These are phyloP conservation scores for Antedon mediterranea DNA, from an alignment of 53 echinoderm and acorn worm species.

Conservation along the genomic window DNA sequence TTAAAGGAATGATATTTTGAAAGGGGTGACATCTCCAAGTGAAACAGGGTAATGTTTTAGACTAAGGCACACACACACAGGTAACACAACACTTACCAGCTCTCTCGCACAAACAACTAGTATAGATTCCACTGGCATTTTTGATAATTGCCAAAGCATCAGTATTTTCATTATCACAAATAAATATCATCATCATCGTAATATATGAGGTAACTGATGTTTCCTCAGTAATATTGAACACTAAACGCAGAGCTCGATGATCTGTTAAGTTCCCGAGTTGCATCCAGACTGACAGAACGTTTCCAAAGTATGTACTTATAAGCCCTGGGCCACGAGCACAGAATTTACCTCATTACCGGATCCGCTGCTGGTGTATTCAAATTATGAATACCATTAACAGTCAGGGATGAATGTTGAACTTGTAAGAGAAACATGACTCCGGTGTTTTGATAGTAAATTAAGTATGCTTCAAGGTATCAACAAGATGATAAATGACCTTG, in stretches of 20 bases:
- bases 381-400: background rate
- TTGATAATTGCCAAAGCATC: background rate
- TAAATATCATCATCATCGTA: background rate
- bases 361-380: background rate
- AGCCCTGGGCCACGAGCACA: background rate
- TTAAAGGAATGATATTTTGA: no score
- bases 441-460: background rate
- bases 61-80: background rate
- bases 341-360: background rate
- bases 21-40: no score
- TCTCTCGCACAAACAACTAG: background rate
- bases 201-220: background rate
- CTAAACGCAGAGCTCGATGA: background rate
- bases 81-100: background rate
- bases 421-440: background rate
- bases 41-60: no score
- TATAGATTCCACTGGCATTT: background rate
- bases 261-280: background rate
- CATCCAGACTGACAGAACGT: background rate
- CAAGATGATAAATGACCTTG: background rate
- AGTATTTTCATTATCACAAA: background rate
- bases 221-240: background rate
- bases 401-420: background rate
- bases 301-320: background rate
- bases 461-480: background rate